Base-by-base conservation (phyloP, 1,140 invertebrate genomes). In the roundworm (Caenorhabditis elegans) region DNA sequence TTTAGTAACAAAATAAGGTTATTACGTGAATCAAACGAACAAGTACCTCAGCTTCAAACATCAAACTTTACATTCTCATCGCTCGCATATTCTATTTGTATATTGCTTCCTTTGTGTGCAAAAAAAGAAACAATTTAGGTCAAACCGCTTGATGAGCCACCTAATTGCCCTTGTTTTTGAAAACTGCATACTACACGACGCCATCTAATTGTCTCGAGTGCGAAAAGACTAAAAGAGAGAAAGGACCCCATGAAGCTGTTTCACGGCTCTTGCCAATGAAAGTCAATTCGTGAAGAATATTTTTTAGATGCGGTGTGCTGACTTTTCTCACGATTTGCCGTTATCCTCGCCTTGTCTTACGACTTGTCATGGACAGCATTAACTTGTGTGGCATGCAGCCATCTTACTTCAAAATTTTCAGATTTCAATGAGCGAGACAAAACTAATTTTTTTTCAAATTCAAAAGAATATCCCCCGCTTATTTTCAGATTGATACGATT, bases 81-180 rank as follows among this genome's bases (percentile, higher is more conserved):
- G n/a, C n/a, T n/a, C n/a, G n/a, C n/a, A 43, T 43, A 43, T 43
- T 43, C 15, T 70, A 70, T 36, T 70, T 70, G 34, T 39, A 39
- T 43, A 39, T 31, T 60, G 26, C 28, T 60, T 60, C 34, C 26
- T 53, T 53, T 19, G 34, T n/a, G 11, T 34, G 53, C 5, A 22
- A 28, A 31, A 70, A 70, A 70, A 70, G 34, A 70, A 70, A 70
- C 60, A 70, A 39, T 60, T 70, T 19, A 70, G n/a, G 60, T 70
- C 60, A 70, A 70, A 39, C 60, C 34, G 43, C 31, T 70, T 39
- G 60, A 70, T 70, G 60, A 70, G 34, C 34, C 39, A 3, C 34
- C 60, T 39, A 70, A 70, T 70, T 70, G 34, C 60, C 34, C 31
- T 70, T 70, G 34, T 70, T 70, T 70, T 6, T n/a, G n/a, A 70